phyloP scores from a whole-genome alignment of 1,140 invertebrate species.

The Hyles vespertilio region DNA sequence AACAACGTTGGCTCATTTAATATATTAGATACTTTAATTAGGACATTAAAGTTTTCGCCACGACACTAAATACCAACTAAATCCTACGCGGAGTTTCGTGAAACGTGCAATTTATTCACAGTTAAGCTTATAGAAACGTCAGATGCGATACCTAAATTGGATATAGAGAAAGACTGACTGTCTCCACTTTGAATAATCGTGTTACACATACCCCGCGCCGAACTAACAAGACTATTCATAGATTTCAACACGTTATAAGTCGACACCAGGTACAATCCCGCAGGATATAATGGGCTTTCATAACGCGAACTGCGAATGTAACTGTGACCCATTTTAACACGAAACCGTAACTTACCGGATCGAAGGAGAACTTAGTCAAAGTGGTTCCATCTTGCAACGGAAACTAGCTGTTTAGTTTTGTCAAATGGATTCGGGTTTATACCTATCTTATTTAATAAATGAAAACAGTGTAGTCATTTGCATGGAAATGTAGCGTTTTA shows the following conservation, averaged over 20 bases:
- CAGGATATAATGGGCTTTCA: constrained; percentile 15
- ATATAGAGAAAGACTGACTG: too few species aligned
- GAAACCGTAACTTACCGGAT: constrained; percentile 6
- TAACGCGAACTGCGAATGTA: constrained; percentile 9
- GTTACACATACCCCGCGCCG: neutral
- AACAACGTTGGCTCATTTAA: constrained; percentile 21
- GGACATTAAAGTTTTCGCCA: constrained; percentile 7
- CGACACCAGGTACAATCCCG: constrained; percentile 7
- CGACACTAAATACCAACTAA: too few species aligned
- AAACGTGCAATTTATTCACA: too few species aligned
- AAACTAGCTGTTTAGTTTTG: constrained; percentile 12
- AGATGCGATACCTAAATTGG: neutral
- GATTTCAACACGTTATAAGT: constrained; percentile 6
- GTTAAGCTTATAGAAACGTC: constrained; percentile 1
- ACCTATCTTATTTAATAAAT: neutral
- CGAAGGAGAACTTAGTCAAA: constrained; percentile 11
- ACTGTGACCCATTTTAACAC: constrained; percentile 17
- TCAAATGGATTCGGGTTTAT: constrained; percentile 14
- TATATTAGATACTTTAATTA: constrained; percentile 26
- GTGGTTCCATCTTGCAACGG: constrained; percentile 14
- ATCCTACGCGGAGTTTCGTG: too few species aligned
- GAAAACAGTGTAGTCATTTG: neutral
- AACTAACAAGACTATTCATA: neutral
- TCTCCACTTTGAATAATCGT: too few species aligned
- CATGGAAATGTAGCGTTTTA: neutral